A percentile compares a stretch with the other conserved stretches of the same genome.
These are phyloP conservation scores for Panorpa germanica DNA, from an alignment of 2,888 invertebrate genomes.

Conservation along the genomic window DNA sequence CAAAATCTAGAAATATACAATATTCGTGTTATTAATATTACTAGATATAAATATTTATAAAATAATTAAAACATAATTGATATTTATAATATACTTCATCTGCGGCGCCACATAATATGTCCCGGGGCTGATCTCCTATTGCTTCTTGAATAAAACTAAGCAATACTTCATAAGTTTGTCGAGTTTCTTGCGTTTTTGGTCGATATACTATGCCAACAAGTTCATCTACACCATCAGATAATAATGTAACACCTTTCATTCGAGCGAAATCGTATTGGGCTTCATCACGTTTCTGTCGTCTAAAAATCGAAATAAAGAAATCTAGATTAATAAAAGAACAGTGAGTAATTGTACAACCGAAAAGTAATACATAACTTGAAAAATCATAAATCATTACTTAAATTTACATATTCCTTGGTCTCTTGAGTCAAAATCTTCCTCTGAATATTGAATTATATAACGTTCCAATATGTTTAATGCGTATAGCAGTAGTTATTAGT, in stretches of 20 bases:
- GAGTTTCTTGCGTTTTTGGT: slow-evolving; percentile 93
- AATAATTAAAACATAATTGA: slow-evolving; percentile 1
- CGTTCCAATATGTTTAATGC: no score
- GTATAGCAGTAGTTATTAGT: no score
- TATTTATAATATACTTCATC: slow-evolving; percentile 58
- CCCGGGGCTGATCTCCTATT: slow-evolving; percentile 89
- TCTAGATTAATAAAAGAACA: no score
- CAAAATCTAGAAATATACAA: no score
- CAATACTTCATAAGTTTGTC: slow-evolving; percentile 91
- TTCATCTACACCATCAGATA: slow-evolving; percentile 80
- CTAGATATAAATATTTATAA: background rate
- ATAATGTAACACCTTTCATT: slow-evolving; percentile 69
- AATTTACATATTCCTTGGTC: no score
- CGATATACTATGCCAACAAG: slow-evolving; percentile 88
- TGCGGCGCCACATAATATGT: slow-evolving; percentile 96
- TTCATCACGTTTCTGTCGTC: slow-evolving; percentile 78
- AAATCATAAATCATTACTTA: no score
- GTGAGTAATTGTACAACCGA: no score
- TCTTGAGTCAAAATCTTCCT: no score
- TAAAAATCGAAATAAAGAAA: slow-evolving; percentile 18
- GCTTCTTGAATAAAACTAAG: slow-evolving; percentile 94
- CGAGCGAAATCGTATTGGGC: slow-evolving; percentile 81
- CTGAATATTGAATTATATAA: no score
- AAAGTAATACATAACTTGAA: no score
- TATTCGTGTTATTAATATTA: no score